Evolutionary conservation across 1,140 invertebrate species (phyloP), one percentile per base, ranked within the genome.

Genomic region (Chelonus insularis): DNA sequence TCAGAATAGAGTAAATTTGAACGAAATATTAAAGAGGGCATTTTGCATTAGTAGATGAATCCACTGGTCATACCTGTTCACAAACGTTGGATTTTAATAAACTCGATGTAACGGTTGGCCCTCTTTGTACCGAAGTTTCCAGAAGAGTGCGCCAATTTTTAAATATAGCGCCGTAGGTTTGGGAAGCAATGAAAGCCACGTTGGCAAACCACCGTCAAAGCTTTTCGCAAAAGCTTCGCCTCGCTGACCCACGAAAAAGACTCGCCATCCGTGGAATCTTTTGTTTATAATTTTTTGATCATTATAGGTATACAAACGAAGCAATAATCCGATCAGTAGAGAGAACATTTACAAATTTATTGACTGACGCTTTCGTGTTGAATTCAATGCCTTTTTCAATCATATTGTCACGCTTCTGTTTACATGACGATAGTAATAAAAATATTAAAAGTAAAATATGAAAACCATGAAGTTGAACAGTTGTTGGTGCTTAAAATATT

Each of bases 251-350:
- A 79, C 78, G 78, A 80, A 81, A 81, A 81, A 78, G 78, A 72
- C 74, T 72, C 72, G 72, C 78, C 78, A 79, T 80, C 79, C 78
- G 79, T 80, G 78, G 76, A 79, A 80, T 81, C 79, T 82, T 80
- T 80, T 82, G 79, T 79, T 80, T 80, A 80, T 78, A 78, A 79
- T 80, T 79, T 80, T 78, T 79, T 79, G 74, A 82, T 82, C 77
- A 80, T 81, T 76, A 79, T 73, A 62, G 37, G 25, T 50, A 47
- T 58, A 63, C 55, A 72, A 69, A 73, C 69, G 73, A 73, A 73
- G 73, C 75, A 76, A 76, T 79, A 77, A 78, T 75, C 79, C 70
- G 65, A 39, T 64, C 67, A 58, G 64, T 66, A 66, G 64, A 36
- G 14, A 18, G 64, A 69, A 68, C 71, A 74, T 73, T 73, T 69